Percentiles rank a stretch among this genome's conserved stretches.
Evolutionary conservation across 2,113 vertebrate species (phyloP).

Genomic region (Lampris megalopsis): DNA sequence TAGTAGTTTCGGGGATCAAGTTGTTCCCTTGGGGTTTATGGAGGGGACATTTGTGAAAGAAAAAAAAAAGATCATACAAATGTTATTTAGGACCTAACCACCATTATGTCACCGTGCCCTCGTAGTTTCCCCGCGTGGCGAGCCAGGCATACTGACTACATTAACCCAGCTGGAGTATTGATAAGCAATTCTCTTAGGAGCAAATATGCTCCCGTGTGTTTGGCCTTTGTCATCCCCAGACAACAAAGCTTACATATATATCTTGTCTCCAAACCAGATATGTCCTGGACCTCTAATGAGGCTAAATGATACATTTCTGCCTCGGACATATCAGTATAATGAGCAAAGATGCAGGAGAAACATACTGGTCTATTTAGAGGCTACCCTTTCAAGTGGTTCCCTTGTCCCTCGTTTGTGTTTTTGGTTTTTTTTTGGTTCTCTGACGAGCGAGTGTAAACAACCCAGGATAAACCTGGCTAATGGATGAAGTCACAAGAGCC

Average conservation of each 20-base stretch:
- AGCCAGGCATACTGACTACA: conserved; percentile 2
- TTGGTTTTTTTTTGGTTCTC: conserved; percentile 39
- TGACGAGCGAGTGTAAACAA: conserved; percentile 57
- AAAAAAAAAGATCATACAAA: not conserved
- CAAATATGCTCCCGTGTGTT: not conserved
- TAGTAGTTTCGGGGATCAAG: not conserved
- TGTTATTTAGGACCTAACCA: not conserved
- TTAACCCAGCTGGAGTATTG: no score
- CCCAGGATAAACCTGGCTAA: conserved; percentile 57
- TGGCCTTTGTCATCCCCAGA: conserved; percentile 12
- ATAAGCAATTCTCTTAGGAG: not conserved
- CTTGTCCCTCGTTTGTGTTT: conserved; percentile 62
- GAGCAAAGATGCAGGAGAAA: conserved; percentile 61
- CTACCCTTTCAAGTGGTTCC: conserved; percentile 66
- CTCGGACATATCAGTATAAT: conserved; percentile 62
- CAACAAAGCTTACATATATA: conserved; percentile 39
- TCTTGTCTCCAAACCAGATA: conserved; percentile 46
- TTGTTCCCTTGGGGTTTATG: not conserved
- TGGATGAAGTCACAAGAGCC: conserved; percentile 53
- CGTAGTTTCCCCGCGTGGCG: not conserved
- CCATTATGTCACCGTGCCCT: not conserved
- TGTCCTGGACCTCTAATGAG: conserved; percentile 55
- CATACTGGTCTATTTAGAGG: conserved; percentile 68
- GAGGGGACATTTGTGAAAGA: not conserved
- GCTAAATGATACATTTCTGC: conserved; percentile 57